phyloP scores from a whole-genome alignment of 1,140 invertebrate species.

The Plectus sambesii region DNA sequence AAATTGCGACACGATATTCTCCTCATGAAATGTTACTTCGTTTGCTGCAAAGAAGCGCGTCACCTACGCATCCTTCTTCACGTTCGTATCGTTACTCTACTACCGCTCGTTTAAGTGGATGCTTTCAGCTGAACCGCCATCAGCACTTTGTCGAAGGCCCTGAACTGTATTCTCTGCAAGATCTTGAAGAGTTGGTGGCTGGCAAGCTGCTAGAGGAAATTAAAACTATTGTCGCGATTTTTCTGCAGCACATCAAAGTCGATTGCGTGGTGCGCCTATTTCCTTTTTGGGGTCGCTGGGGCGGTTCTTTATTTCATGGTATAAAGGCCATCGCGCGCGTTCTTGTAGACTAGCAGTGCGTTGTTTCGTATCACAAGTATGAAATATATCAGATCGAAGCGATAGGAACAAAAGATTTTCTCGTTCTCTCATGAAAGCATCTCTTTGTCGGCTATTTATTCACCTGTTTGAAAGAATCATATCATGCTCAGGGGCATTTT shows the following conservation, averaged over 20 bases:
- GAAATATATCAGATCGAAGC: too few relatives aligned
- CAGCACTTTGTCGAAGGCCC: constrained; percentile 63
- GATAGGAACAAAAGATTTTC: too few relatives aligned
- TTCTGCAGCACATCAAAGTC: constrained; percentile 60
- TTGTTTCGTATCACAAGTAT: too few relatives aligned
- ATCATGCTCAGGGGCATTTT: constrained; percentile 38
- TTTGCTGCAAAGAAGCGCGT: constrained; percentile 62
- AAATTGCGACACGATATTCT: constrained; percentile 58
- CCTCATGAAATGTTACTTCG: constrained; percentile 66
- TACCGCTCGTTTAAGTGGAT: not conserved
- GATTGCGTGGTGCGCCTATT: too few relatives aligned
- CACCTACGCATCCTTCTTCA: constrained; percentile 4
- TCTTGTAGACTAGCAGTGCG: too few relatives aligned
- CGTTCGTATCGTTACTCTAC: constrained; percentile 5
- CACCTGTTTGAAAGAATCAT: too few relatives aligned
- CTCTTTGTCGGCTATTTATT: too few relatives aligned
- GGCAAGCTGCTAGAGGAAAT: constrained; percentile 59
- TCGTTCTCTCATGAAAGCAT: too few relatives aligned
- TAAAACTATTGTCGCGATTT: constrained; percentile 55
- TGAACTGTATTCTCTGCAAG: constrained; percentile 62
- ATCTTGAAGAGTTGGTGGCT: constrained; percentile 57
- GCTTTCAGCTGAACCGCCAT: constrained; percentile 50
- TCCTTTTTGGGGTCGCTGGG: too few relatives aligned
- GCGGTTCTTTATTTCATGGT: too few relatives aligned
- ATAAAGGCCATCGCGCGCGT: too few relatives aligned